phyloP scores from a whole-genome alignment of 2,888 invertebrate genomes.

The Pyrrhosoma nymphula region DNA sequence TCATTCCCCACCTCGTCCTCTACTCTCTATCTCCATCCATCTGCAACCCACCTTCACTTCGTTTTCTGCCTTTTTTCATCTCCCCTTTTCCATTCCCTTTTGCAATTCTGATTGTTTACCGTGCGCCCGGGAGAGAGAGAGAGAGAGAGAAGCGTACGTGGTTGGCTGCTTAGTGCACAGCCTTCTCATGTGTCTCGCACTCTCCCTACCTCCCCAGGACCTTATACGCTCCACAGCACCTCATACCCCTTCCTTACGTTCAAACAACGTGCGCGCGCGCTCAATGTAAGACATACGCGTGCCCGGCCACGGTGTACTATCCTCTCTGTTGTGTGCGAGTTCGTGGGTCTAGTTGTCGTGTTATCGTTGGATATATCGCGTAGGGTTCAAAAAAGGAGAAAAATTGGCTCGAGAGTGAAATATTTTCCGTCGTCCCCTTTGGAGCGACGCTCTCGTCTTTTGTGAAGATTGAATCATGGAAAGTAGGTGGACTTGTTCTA shows the following conservation, averaged over 20 bases:
- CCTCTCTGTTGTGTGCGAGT: neutral
- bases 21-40: neutral
- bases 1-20: neutral
- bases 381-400: neutral
- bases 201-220: neutral
- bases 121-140: neutral
- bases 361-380: neutral
- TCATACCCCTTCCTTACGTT: neutral
- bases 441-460: neutral
- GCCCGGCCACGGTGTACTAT: neutral
- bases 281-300: neutral
- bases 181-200: neutral
- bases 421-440: neutral
- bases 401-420: neutral
- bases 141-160: neutral
- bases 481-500: too few species aligned
- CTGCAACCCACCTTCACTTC: neutral
- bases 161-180: neutral
- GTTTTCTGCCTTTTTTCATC: neutral
- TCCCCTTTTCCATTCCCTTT: neutral
- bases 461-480: neutral
- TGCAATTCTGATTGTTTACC: conserved; percentile 12
- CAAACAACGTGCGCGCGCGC: neutral
- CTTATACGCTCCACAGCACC: neutral
- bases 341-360: too few species aligned